phyloP scores from a whole-genome alignment of 2,113 vertebrate genomes.

The Pandion haliaetus region DNA sequence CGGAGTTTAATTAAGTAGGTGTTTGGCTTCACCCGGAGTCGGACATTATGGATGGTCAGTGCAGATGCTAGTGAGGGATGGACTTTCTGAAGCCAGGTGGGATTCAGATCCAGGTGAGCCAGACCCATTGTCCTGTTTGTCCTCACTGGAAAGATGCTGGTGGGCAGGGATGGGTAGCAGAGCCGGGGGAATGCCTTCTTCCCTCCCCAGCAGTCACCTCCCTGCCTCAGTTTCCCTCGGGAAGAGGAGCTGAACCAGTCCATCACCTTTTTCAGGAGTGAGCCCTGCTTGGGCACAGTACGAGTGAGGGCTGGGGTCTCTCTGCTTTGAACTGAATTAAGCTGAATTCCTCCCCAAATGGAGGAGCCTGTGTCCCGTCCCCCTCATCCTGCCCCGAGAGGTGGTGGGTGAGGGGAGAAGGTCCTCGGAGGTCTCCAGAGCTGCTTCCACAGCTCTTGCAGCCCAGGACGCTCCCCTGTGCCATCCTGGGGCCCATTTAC shows the following conservation, averaged over 20 bases:
- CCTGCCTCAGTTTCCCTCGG: neutral
- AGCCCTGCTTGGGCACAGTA: accelerated
- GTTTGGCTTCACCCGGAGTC: neutral
- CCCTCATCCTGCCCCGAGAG: too few species aligned
- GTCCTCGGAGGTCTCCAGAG: neutral
- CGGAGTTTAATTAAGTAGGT: slow-evolving; percentile 62
- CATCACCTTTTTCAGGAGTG: accelerated
- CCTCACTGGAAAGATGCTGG: neutral
- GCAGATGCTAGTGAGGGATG: neutral
- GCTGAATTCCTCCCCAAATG: neutral
- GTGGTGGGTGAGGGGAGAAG: neutral
- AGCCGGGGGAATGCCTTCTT: accelerated
- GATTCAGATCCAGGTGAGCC: neutral
- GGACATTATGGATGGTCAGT: neutral
- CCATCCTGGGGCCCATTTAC: neutral
- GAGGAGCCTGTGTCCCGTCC: neutral
- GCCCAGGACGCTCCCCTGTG: neutral
- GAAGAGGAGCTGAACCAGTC: accelerated
- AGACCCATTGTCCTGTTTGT: neutral
- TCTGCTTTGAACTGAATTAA: neutral
- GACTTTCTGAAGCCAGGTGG: neutral
- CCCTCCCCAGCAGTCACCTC: neutral
- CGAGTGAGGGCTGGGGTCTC: accelerated
- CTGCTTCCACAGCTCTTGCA: neutral
- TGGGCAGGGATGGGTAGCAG: neutral